phyloP scores from a whole-genome alignment of 2,113 vertebrate genomes.

The Chinchilla lanigera region DNA sequence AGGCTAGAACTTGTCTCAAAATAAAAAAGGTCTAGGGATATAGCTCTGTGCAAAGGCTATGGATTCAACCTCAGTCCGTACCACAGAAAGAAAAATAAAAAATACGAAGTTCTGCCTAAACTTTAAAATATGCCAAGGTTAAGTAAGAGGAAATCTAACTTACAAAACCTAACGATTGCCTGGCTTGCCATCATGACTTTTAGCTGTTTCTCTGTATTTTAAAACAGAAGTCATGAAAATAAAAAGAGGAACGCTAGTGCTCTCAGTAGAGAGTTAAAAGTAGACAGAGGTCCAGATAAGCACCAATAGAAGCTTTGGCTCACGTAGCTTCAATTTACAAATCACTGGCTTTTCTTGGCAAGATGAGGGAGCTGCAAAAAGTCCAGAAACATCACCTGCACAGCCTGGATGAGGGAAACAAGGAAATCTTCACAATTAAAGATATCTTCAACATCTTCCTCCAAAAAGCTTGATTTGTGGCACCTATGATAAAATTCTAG shows the following conservation, averaged over 20 bases:
- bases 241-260: slow-evolving; percentile 31
- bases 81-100: neutral
- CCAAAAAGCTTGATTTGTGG: slow-evolving; percentile 59
- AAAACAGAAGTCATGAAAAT: slow-evolving; percentile 43
- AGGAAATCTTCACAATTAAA: slow-evolving; percentile 56
- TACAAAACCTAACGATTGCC: neutral
- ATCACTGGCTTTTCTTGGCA: slow-evolving; percentile 75
- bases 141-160: neutral
- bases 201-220: slow-evolving; percentile 55
- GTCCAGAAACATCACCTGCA: neutral
- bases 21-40: neutral
- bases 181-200: neutral
- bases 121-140: neutral
- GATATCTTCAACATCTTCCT: slow-evolving; percentile 14
- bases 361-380: neutral
- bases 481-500: slow-evolving; percentile 53
- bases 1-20: neutral
- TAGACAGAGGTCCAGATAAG: slow-evolving; percentile 55
- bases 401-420: slow-evolving; percentile 38
- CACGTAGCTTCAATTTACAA: slow-evolving; percentile 74
- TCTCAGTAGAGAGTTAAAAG: slow-evolving; percentile 74
- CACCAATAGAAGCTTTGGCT: slow-evolving; percentile 72
- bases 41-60: neutral
- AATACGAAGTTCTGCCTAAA: neutral
- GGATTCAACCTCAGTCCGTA: neutral